These are phyloP conservation scores for Parotocinclus haroldoi DNA, from an alignment of 2,797 vertebrate genomes.

Conservation along the genomic window DNA sequence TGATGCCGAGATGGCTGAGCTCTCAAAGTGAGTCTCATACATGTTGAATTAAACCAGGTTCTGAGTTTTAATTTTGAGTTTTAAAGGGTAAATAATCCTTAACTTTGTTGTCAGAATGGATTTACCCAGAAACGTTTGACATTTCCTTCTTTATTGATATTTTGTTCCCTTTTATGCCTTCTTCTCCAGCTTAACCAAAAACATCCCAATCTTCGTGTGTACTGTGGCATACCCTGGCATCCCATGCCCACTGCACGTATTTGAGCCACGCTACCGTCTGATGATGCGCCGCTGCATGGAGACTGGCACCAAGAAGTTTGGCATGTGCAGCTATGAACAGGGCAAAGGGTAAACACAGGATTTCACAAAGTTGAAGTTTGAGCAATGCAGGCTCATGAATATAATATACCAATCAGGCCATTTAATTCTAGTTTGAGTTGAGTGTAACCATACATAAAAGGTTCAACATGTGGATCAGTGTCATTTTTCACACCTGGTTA, in stretches of 20 bases:
- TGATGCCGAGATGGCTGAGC: conserved; percentile 80
- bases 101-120: no score
- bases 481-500: no score
- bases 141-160: neutral
- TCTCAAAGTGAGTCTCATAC: conserved; percentile 78
- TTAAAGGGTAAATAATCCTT: no score
- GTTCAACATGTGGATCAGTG: no score
- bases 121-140: no score
- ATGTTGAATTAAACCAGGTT: no score
- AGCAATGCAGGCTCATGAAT: no score
- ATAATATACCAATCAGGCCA: no score
- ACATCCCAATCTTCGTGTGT: conserved; percentile 90
- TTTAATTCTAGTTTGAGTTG: no score
- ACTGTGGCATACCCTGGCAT: conserved; percentile 85
- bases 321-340: conserved; percentile 86
- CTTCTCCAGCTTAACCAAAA: conserved; percentile 74
- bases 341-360: conserved; percentile 76
- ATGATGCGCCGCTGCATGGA: conserved; percentile 93
- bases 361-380: neutral
- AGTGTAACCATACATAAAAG: no score
- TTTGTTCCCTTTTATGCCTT: neutral
- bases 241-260: conserved; percentile 85
- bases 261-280: conserved; percentile 87
- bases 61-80: no score
- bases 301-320: conserved; percentile 85